Conservation (phyloP, 2,797 vertebrate species). For the Odontamblyopus rebecca region DNA sequence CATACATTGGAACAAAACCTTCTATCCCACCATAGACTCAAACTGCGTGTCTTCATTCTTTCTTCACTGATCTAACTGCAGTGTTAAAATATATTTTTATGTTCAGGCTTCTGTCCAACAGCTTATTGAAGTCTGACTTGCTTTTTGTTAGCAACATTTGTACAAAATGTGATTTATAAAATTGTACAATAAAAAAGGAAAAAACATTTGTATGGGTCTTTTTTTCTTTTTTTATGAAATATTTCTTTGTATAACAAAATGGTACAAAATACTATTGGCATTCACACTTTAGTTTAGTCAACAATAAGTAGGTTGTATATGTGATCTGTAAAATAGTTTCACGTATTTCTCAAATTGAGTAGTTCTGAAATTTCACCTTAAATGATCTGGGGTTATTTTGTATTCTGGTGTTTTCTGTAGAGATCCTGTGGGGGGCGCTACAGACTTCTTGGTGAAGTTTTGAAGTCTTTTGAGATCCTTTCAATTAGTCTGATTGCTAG, state of each 20-base stretch:
- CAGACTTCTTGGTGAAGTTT: conserved; percentile 62
- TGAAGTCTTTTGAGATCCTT: not conserved
- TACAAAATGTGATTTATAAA: conserved; percentile 71
- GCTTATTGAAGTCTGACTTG: conserved; percentile 42
- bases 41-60: conserved; percentile 20
- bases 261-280: not conserved
- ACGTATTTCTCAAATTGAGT: not conserved
- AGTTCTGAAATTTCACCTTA: not conserved
- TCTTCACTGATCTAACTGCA: conserved; percentile 14
- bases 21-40: conserved; percentile 12
- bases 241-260: not conserved
- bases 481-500: not conserved
- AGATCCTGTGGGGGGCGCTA: conserved; percentile 73
- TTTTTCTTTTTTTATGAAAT: not conserved
- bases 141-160: conserved; percentile 64
- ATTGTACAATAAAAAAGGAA: conserved; percentile 78
- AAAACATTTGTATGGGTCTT: conserved; percentile 14
- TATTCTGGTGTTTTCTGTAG: conserved; percentile 5
- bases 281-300: not conserved
- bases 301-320: not conserved
- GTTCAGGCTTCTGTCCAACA: conserved; percentile 49
- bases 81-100: conserved; percentile 48
- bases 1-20: conserved; percentile 6
- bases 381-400: not conserved
- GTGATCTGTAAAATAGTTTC: not conserved